Evolutionary conservation across 1,140 invertebrate genomes (phyloP).

Genomic region (Bombus difficillimus): DNA sequence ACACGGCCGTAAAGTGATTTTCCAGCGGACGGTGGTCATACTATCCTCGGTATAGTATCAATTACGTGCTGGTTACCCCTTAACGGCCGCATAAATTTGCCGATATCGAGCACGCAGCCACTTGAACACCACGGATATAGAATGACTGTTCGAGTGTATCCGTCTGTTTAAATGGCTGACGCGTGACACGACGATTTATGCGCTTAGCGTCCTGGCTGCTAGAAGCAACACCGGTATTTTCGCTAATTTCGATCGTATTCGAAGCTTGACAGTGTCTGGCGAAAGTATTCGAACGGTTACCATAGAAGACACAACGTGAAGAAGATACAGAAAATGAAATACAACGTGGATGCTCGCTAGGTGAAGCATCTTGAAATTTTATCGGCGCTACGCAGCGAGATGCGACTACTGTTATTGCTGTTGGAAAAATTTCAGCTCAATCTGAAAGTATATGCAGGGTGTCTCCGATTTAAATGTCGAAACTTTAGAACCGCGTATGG

Average conservation of each 20-base stretch:
- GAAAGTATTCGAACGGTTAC: neutral
- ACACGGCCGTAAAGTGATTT: neutral
- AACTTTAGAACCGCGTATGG: too few species aligned
- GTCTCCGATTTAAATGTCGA: too few species aligned
- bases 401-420: too few species aligned
- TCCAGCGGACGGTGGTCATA: neutral
- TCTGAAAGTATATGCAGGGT: too few species aligned
- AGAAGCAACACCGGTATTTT: neutral
- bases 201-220: neutral
- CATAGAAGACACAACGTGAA: too few species aligned
- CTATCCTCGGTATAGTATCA: slow-evolving; percentile 18
- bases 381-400: too few species aligned
- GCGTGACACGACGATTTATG: neutral
- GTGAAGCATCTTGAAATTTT: too few species aligned
- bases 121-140: slow-evolving; percentile 31
- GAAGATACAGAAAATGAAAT: too few species aligned
- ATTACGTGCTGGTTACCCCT: slow-evolving; percentile 34
- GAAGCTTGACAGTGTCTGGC: neutral
- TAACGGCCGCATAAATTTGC: slow-evolving; percentile 20
- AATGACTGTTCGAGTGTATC: neutral
- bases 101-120: slow-evolving; percentile 30
- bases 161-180: neutral
- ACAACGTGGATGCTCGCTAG: too few species aligned
- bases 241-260: neutral
- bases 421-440: too few species aligned